phyloP scores from a whole-genome alignment of 2,797 vertebrate species.

The Cuniculus paca region DNA sequence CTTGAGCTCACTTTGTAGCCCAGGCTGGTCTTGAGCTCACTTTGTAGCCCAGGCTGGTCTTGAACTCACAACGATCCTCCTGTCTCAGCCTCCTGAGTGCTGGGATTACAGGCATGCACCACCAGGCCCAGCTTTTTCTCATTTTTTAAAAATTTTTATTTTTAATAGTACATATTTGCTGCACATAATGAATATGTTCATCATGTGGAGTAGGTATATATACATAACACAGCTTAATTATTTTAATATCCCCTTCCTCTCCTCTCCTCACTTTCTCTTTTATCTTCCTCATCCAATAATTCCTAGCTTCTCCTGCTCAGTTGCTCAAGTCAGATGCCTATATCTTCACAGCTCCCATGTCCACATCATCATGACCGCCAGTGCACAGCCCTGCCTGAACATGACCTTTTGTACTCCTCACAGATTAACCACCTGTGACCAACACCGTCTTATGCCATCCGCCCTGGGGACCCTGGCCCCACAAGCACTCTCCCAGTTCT shows the following conservation, averaged over 20 bases:
- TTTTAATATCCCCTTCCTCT: too few relatives aligned
- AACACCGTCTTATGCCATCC: not conserved
- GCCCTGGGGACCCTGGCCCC: not conserved
- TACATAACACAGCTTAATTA: not conserved
- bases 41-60: too few relatives aligned
- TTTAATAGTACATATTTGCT: not conserved
- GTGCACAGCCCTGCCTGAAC: too few relatives aligned
- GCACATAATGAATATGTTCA: not conserved
- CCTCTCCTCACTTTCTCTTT: not conserved
- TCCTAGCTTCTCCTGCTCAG: not conserved
- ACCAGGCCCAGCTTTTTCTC: too few relatives aligned
- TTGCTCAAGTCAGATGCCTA: not conserved
- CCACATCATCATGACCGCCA: not conserved
- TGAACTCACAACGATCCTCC: too few relatives aligned
- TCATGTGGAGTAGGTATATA: not conserved
- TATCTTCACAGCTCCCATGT: not conserved
- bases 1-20: too few relatives aligned
- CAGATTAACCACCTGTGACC: not conserved
- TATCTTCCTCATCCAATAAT: not conserved
- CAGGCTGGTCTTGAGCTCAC: too few relatives aligned
- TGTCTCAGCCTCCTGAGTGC: too few relatives aligned
- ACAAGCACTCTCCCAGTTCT: not conserved
- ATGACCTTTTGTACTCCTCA: not conserved
- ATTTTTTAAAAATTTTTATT: not conserved
- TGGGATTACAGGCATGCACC: too few relatives aligned